Conservation (phyloP, 2,113 vertebrate genomes). For the Hippocampus zosterae region DNA sequence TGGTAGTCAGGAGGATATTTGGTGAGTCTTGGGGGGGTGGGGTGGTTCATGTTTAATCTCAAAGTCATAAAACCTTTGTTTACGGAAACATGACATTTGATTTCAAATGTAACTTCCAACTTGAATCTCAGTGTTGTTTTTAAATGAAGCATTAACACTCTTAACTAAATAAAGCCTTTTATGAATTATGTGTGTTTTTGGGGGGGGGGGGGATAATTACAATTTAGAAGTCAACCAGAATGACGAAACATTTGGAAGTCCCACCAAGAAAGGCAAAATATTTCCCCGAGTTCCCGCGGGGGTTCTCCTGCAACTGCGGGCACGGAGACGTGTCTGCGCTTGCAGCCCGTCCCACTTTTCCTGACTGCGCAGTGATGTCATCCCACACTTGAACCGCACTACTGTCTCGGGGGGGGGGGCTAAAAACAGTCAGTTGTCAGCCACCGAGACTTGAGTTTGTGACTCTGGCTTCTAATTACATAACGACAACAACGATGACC, state of each 20-base stretch:
- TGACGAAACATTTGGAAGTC: not conserved
- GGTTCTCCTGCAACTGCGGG: conserved; percentile 11
- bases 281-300: conserved; percentile 12
- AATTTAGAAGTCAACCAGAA: not conserved
- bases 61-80: too few species aligned
- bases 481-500: not conserved
- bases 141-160: not conserved
- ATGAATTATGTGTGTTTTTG: not conserved
- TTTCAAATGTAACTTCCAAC: too few species aligned
- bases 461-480: not conserved
- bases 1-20: too few species aligned
- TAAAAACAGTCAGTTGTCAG: conserved; percentile 39
- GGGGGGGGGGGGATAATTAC: not conserved
- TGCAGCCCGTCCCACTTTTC: conserved; percentile 37
- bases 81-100: too few species aligned
- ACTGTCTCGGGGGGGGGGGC: conserved; percentile 24
- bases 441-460: not conserved
- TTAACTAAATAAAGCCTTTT: not conserved
- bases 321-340: conserved; percentile 42
- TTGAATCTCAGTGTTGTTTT: not conserved
- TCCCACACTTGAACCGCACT: conserved; percentile 17
- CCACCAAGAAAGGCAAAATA: not conserved
- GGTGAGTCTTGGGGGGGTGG: too few species aligned
- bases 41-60: too few species aligned
- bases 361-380: conserved; percentile 57